Evolutionary conservation across 2,888 invertebrate species (phyloP).

Genomic region (Macrosiphum euphorbiae): DNA sequence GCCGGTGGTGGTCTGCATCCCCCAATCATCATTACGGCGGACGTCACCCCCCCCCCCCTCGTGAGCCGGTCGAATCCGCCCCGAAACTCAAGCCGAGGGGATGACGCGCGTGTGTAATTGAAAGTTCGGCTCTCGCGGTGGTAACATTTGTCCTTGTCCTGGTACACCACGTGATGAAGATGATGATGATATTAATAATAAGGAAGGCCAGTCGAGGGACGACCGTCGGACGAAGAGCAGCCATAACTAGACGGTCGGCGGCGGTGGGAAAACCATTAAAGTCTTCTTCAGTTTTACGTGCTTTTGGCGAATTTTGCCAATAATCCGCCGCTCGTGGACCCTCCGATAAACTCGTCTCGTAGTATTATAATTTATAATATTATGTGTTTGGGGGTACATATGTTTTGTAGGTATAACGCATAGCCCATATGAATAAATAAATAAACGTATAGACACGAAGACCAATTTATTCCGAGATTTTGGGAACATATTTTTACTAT

Average conservation of each 20-base stretch:
- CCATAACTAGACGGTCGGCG: not conserved
- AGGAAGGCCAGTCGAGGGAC: not conserved
- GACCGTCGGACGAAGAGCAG: not conserved
- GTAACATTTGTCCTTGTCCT: conserved; percentile 58
- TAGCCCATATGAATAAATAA: too few species aligned
- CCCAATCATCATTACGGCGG: conserved; percentile 34
- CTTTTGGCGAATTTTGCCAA: conserved; percentile 7
- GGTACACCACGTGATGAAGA: not conserved
- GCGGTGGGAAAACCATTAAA: not conserved
- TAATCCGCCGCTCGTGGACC: not conserved
- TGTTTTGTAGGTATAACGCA: not conserved
- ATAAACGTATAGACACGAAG: too few species aligned
- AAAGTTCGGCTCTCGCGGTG: conserved; percentile 45
- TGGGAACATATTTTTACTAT: not conserved
- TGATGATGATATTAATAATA: not conserved
- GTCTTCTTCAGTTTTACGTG: not conserved
- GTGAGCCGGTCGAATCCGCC: not conserved
- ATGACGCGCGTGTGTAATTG: conserved; percentile 34
- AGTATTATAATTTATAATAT: not conserved
- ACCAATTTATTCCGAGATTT: too few species aligned
- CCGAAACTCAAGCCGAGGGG: too few species aligned
- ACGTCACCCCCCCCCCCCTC: not conserved
- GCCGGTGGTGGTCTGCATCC: not conserved
- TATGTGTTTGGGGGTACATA: not conserved
- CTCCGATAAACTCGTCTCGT: not conserved